Base-by-base conservation (phyloP, 92 coral and sea anemone genomes). In the Montipora capitata region DNA sequence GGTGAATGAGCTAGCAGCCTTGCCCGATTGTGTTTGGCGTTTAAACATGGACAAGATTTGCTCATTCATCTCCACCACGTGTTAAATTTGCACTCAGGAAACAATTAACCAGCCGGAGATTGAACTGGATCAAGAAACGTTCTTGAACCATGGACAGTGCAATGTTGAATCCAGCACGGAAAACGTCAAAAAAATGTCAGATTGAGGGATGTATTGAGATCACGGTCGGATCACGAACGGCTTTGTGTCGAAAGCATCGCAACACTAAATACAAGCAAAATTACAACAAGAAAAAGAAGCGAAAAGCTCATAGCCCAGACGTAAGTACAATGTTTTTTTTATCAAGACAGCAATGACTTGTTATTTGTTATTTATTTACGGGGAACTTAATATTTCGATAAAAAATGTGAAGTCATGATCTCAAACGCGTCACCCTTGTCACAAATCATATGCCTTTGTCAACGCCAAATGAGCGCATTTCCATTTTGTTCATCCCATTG, bases 191-290 rank as follows among this genome's bases (percentile, higher is more conserved):
- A 72, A 93, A 91, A 72, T 98, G 99, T 92, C 99, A 98, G 74
- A 95, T 96, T 18, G 99, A 92, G 40, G 99, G 99, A 42, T 98
- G 99, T 77, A 80, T 77, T 40, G 99, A 98, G 51, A 81, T 94
- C 56, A 98, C 99, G 16, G 99, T 98, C 2, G 99, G 99, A 4
- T 94, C 94, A 59, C 76, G 98, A 66, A 96, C 98, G 5, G 86
- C 96, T 10, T 79, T 98, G 63, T 98, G 99, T 83, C 96, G 99
- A 84, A 98, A 96, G 88, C 99, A 98, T 61, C 93, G 99, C 61
- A 96, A 98, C 95, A 96, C 94, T 71, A 98, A 95, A 77, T 98
- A 98, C 95, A 98, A 98, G 81, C 99, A 98, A 80, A 98, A 94
- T 88, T 98, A 98, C 84, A 98, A 98, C 87, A 98, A 96, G 96